phyloP scores from a whole-genome alignment of 1,140 invertebrate genomes.

The Diorhabda carinulata region DNA sequence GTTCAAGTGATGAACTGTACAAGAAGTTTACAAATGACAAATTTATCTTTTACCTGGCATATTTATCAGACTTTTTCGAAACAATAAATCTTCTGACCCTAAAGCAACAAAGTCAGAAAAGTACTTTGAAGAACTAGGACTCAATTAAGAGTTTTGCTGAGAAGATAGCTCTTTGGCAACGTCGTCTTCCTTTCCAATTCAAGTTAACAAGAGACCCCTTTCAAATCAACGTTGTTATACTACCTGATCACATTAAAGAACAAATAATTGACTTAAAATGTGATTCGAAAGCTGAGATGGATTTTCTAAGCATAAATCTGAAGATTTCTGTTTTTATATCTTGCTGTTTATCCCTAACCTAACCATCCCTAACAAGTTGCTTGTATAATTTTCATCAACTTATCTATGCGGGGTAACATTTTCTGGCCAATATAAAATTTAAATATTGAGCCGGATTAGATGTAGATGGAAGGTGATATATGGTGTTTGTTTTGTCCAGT shows the following conservation, averaged over 20 bases:
- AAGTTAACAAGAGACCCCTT: no score
- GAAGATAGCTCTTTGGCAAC: not conserved
- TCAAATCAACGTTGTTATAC: no score
- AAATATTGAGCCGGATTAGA: not conserved
- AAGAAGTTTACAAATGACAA: not conserved
- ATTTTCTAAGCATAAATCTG: not conserved
- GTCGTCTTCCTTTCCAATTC: no score
- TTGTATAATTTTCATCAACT: not conserved
- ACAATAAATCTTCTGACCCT: not conserved
- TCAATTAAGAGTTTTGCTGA: not conserved
- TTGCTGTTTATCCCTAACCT: not conserved
- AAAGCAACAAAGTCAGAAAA: not conserved
- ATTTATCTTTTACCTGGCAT: not conserved
- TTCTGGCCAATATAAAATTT: not conserved
- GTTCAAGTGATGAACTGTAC: not conserved
- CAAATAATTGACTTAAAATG: no score
- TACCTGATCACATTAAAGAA: no score
- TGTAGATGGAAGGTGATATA: not conserved
- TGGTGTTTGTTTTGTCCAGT: not conserved
- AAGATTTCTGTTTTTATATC: not conserved
- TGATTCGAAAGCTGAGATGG: not conserved
- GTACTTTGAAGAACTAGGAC: not conserved
- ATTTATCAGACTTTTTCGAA: not conserved
- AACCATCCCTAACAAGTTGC: not conserved
- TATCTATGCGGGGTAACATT: not conserved